phyloP scores from a whole-genome alignment of 1,140 invertebrate genomes.

The Gryon sp. region DNA sequence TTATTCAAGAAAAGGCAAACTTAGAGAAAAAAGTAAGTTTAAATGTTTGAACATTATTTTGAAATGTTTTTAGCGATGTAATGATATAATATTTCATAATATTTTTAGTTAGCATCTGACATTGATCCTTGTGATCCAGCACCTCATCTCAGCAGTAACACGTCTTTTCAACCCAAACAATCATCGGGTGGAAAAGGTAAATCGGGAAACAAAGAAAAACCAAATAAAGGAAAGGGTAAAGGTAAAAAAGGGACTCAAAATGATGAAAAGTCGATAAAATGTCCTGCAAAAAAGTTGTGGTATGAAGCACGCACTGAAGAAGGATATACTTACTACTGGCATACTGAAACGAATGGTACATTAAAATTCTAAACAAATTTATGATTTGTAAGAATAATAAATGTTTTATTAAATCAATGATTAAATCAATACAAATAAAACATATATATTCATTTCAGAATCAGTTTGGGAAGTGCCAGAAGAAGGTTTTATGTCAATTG shows the following conservation, averaged over 20 bases:
- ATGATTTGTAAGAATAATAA: no score
- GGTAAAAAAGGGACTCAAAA: conserved; percentile 74
- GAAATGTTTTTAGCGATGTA: no score
- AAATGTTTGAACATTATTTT: no score
- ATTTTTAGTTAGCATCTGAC: conserved; percentile 47
- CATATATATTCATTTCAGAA: conserved; percentile 74
- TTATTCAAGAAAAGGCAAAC: conserved; percentile 70
- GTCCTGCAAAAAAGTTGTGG: conserved; percentile 80
- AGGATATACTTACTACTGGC: conserved; percentile 89
- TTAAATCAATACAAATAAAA: conserved; percentile 28
- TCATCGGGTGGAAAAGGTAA: conserved; percentile 73
- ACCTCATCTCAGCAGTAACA: conserved; percentile 14
- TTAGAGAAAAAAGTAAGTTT: conserved; percentile 15
- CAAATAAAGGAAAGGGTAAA: conserved; percentile 71
- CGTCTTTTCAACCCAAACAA: conserved; percentile 45
- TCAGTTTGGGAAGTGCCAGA: conserved; percentile 83
- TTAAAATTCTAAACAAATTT: no score
- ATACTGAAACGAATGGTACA: conserved; percentile 89
- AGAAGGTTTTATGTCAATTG: conserved; percentile 83
- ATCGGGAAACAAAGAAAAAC: no score
- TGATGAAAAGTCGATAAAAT: conserved; percentile 63
- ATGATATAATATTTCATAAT: conserved; percentile 18
- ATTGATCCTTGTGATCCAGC: conserved; percentile 71
- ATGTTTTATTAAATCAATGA: no score
- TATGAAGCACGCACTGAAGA: conserved; percentile 85